Base-by-base conservation (phyloP, 2,888 invertebrate genomes). In the Nomada ruficornis region DNA sequence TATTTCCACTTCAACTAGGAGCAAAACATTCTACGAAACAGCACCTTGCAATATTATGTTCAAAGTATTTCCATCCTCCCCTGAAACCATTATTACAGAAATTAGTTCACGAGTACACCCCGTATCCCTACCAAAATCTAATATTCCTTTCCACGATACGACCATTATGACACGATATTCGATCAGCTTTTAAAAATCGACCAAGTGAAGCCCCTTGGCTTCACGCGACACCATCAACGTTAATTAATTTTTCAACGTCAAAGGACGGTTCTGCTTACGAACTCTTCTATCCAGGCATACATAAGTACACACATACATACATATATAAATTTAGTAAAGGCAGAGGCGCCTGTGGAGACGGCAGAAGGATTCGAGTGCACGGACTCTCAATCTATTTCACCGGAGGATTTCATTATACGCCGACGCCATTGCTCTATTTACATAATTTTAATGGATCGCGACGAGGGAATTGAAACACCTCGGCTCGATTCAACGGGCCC, bases 381-480 rank as follows among this genome's bases (percentile, higher is more conserved):
- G 7, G 36, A 15, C 65, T 67, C 54, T 59, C 63, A 42, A 57
- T 64, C 55, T 52, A 47, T 52, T 67, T 47, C 77, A 5, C 44
- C 2, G 44, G 65, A 29, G 47, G 23, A 72, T 74, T 77, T 77
- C 74, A 77, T 77, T 77, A 54, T 60, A 15, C 18, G 20, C 44
- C n/a, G 52, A 29, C 29, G 57, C 11, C 67, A 42, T 70, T 77
- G 77, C 54, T 79, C 59, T 80, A 70, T 77, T 77, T 59, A 54
- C 70, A 70, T 70, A 77, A 77, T 70, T 70, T 71, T 60, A 70
- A 77, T 65, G 77, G 59, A 77, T 70, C 69, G 23, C 69, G 13
- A 3, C 47, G 42, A 23, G 18, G 42, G 47, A 50, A 69, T 59
- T 54, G 64, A 68, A 70, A 79, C 77, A 69, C 70, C 70, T 47